Evolutionary conservation across 2,888 invertebrate species (phyloP), one percentile per base, ranked within the genome.

Genomic region (Drosophila meridiana): DNA sequence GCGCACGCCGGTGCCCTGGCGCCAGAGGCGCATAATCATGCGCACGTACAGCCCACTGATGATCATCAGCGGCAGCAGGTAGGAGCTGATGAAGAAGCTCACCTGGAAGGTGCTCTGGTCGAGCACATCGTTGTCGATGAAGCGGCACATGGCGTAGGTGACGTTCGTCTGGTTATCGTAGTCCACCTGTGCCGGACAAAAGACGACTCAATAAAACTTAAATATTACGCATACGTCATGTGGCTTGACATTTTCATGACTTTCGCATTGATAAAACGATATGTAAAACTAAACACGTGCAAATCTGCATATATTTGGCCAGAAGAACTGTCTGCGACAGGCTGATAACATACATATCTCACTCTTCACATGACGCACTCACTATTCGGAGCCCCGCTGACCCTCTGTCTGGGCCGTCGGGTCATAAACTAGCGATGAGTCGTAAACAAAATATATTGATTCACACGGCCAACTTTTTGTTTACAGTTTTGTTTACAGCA

Each of bases 21-120:
- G 96, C 96, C 98, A 97, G 75, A 99, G 94, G 76, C 97, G 95
- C 90, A 96, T 95, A 90, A 99, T 94, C 97, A 99, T 98, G 90
- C 96, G 95, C 92, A 98, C 95, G 93, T 99, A 99, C 80, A 99
- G 94, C 57, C 96, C 95, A 92, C 96, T 96, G 90, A 98, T 98
- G 87, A 98, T 94, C 73, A 96, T 95, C 93, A 99, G 93, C 0
- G 99, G 99, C 85, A 98, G 94, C 79, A 97, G 95, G 93, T 98
- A 98, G 47, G 98, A 97, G 73, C 96, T 96, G 64, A 96, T 94
- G 92, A 98, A 97, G 94, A 98, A 98, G 34, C 95, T 95, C 93
- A 97, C 94, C 93, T 97, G 96, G 70, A 89, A 93, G 69, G 90
- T 87, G 67, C 86, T 73, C 75, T 71, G 74, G 92, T 94, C 79